Percentiles rank a stretch among this genome's conserved stretches.
phyloP scores from a whole-genome alignment of 2,888 invertebrate species.

The Salpingus planirostris region DNA sequence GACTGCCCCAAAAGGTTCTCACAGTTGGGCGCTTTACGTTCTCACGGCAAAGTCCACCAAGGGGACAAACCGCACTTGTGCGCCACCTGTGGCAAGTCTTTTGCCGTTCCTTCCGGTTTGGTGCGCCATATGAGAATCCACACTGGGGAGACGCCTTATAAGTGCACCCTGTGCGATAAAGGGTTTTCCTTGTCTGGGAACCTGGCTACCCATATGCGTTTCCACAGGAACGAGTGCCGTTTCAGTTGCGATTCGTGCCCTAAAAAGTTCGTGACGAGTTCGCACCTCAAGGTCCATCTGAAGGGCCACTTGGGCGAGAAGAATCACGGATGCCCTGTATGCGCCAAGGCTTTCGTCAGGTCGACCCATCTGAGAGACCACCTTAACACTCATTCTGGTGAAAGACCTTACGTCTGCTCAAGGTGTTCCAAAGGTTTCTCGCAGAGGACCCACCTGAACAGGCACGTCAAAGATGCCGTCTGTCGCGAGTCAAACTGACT shows the following conservation, averaged over 20 bases:
- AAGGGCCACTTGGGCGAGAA: conserved; percentile 30
- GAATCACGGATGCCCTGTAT: conserved; percentile 42
- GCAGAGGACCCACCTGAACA: conserved; percentile 30
- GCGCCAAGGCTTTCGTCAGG: conserved; percentile 46
- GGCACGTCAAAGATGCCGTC: conserved; percentile 35
- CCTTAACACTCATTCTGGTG: conserved; percentile 48
- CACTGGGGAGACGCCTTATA: conserved; percentile 27
- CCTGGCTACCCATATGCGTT: conserved; percentile 29
- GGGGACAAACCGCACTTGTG: conserved; percentile 23
- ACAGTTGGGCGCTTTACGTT: conserved; percentile 21
- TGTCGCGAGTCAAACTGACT: no score
- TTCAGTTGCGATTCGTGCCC: conserved; percentile 28
- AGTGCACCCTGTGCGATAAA: conserved; percentile 25
- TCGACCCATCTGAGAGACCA: conserved; percentile 47
- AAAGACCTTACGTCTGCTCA: conserved; percentile 50
- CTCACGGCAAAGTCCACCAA: conserved; percentile 21
- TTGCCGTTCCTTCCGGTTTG: conserved; percentile 25
- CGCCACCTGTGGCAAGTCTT: conserved; percentile 27
- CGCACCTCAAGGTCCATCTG: conserved; percentile 30
- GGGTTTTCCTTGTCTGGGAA: conserved; percentile 29
- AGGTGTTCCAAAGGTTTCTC: conserved; percentile 37
- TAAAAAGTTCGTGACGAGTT: conserved; percentile 29
- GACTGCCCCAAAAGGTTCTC: conserved; percentile 23
- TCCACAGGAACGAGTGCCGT: conserved; percentile 29
- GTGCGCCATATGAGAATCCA: conserved; percentile 27